Base-by-base conservation (phyloP, 2,113 vertebrate species). In the Typhlomys cinereus region DNA sequence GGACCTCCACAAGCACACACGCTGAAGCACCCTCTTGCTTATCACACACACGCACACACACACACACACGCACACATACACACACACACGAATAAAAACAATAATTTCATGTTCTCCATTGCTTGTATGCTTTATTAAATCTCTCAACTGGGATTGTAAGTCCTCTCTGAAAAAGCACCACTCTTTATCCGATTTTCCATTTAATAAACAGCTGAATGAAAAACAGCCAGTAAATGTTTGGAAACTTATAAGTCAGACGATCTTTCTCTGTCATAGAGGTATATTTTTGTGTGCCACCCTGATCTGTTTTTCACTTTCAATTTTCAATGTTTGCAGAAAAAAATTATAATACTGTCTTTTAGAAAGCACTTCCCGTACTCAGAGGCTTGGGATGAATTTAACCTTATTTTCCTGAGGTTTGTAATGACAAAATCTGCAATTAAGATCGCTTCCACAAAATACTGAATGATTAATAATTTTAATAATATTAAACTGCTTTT, bases 401-500 rank as follows among this genome's bases (percentile, higher is more conserved):
- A 13, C 34, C 34, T 36, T 92, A 27, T 67, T 88, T 90, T 91
- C 64, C 36, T 88, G 79, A 88, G 83, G 81, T 57, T 92, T 94
- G 29, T 57, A 93, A 93, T 95, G 94, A 74, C 59, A 93, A 94
- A 93, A 92, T 90, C 27, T 93, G 62, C 93, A 83, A 92, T 94
- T 90, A 88, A 92, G 78, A 66, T 92, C 92, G 88, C 54, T 92
- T 93, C 46, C 79, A 94, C 69, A 93, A 94, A 93, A 90, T 94
- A 46, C 39, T 94, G 71, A 94, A 95, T 92, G 71, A 93, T 93
- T 96, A 85, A 93, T 94, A 82, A 95, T 93, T 94, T 96, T 94
- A 96, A 90, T 92, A 83, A 80, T 90, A 88, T 95, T 92, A 85
- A 96, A 90, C 41, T 93, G 78, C 89, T 96, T 92, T 96, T 93